phyloP scores from a whole-genome alignment of 92 coral and sea anemone genomes.

The Actinostola sp. region DNA sequence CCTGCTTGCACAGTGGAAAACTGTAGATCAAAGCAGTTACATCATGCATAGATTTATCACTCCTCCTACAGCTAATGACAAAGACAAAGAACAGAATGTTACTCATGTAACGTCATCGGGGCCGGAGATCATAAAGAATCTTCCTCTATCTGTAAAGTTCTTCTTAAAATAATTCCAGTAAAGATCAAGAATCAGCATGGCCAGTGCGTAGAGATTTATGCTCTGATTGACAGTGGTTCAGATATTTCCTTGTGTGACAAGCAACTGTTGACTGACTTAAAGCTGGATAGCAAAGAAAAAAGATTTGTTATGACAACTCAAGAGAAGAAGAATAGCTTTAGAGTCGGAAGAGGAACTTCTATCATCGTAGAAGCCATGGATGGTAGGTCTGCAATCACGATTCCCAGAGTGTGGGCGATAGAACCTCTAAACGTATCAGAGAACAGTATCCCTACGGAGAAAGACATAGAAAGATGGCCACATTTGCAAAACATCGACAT shows the following conservation, averaged over 20 bases:
- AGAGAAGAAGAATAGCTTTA: conserved; percentile 29
- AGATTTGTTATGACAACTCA: conserved; percentile 38
- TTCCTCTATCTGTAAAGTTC: not conserved
- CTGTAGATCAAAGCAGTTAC: conserved; percentile 14
- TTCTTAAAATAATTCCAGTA: conserved; percentile 27
- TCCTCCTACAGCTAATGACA: not conserved
- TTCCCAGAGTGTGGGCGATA: conserved; percentile 38
- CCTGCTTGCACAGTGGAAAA: conserved; percentile 11
- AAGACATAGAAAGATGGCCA: conserved; percentile 36
- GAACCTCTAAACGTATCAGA: conserved; percentile 20
- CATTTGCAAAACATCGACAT: conserved; percentile 29
- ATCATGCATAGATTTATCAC: conserved; percentile 18
- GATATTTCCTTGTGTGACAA: conserved; percentile 34
- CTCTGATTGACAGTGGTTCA: conserved; percentile 35
- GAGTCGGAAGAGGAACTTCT: conserved; percentile 18
- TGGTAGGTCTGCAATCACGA: not conserved
- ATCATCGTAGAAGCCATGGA: conserved; percentile 20
- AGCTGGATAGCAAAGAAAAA: conserved; percentile 16
- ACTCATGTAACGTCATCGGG: conserved; percentile 24
- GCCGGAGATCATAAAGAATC: conserved; percentile 2
- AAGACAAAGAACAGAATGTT: not conserved
- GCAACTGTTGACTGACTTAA: conserved; percentile 15
- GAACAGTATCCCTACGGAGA: conserved; percentile 9
- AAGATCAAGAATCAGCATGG: conserved; percentile 17
- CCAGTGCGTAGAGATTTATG: conserved; percentile 29